A percentile compares a stretch with the other conserved stretches of the same genome.
Evolutionary conservation across 2,888 invertebrate genomes (phyloP).

Genomic region (Folsomia manolachei): DNA sequence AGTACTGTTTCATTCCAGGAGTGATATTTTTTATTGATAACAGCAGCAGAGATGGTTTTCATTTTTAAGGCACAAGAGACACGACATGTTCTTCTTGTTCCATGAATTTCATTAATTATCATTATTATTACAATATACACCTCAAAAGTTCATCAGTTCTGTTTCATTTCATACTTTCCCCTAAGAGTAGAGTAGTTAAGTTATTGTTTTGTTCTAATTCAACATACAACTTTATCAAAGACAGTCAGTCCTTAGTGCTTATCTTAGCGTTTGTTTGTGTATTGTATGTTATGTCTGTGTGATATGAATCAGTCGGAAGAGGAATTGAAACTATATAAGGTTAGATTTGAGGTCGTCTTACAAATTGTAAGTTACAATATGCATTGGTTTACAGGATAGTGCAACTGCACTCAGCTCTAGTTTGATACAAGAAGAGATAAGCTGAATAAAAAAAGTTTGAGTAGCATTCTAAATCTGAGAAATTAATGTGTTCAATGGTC

Average conservation of each 20-base stretch:
- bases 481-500: too few relatives aligned
- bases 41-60: neutral
- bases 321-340: neutral
- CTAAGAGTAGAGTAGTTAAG: too few relatives aligned
- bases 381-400: slow-evolving; percentile 5
- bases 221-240: too few relatives aligned
- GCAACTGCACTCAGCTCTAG: neutral
- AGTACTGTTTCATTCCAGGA: neutral
- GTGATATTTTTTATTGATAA: slow-evolving; percentile 6
- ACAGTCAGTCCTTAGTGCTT: too few relatives aligned
- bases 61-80: slow-evolving; percentile 20
- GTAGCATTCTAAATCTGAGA: too few relatives aligned
- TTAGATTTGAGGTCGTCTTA: neutral
- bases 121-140: slow-evolving; percentile 6
- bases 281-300: neutral
- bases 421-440: too few relatives aligned
- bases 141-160: slow-evolving; percentile 4
- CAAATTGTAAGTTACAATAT: neutral
- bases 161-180: neutral
- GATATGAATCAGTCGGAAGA: slow-evolving; percentile 5
- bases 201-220: too few relatives aligned
- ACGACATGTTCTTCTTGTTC: slow-evolving; percentile 17
- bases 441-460: too few relatives aligned
- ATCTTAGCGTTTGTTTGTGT: neutral
- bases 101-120: neutral